Conservation (phyloP, 2,113 vertebrate species). For the Ictidomys tridecemlineatus region DNA sequence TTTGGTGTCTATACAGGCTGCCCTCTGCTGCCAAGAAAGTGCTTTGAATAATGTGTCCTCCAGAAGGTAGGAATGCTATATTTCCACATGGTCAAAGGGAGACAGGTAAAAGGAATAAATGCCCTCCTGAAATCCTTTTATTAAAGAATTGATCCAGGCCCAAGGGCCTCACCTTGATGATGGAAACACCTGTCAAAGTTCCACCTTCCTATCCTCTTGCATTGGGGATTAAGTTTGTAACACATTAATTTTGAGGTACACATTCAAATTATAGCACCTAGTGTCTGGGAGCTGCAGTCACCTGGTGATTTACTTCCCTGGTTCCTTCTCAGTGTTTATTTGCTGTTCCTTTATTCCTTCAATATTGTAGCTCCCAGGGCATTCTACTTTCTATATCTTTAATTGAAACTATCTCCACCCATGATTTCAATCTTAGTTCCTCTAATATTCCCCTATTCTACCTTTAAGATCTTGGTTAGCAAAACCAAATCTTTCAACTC, state of each 20-base stretch:
- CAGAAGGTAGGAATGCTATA: background rate
- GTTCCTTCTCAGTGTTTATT: background rate
- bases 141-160: background rate
- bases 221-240: background rate
- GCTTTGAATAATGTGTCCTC: background rate
- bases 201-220: background rate
- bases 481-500: background rate
- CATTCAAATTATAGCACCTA: background rate
- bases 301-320: background rate
- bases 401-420: background rate
- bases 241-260: background rate
- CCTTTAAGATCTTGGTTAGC: background rate
- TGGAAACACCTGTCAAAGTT: background rate
- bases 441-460: background rate
- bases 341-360: background rate
- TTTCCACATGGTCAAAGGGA: background rate
- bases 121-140: background rate
- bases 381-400: background rate
- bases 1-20: background rate
- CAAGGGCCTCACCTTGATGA: too few species aligned
- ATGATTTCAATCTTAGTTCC: background rate
- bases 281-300: too few species aligned
- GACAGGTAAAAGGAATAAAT: background rate
- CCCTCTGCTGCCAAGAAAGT: too few species aligned
- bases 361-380: background rate